phyloP scores from a whole-genome alignment of 2,888 invertebrate species.

The Hirtodrosophila cameraria region DNA sequence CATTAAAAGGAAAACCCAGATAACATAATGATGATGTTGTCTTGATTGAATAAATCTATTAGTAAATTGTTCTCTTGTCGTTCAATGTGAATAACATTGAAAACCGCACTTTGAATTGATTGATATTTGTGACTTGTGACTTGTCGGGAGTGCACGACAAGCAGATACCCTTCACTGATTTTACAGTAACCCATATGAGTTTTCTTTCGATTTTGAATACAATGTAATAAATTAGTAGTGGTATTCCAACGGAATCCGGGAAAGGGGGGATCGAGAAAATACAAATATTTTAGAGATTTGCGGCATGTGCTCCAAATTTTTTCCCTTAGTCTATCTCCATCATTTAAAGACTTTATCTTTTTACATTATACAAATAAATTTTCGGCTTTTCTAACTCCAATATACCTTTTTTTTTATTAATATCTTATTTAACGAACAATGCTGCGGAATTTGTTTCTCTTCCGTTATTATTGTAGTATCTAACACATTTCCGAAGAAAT shows the following conservation, averaged over 20 bases:
- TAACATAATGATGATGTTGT: neutral
- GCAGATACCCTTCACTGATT: neutral
- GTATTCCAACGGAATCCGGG: too few species aligned
- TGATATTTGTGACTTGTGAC: slow-evolving; percentile 24
- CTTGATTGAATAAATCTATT: slow-evolving; percentile 32
- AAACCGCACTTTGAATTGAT: slow-evolving; percentile 31
- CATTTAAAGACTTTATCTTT: too few species aligned
- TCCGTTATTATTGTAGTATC: slow-evolving; percentile 29
- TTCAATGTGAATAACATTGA: slow-evolving; percentile 11
- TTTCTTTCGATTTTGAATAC: too few species aligned
- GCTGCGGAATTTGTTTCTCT: slow-evolving; percentile 17
- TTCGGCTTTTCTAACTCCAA: too few species aligned
- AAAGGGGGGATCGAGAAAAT: too few species aligned
- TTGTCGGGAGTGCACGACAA: neutral
- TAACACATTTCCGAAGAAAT: slow-evolving; percentile 36
- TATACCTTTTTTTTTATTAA: neutral
- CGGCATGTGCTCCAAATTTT: too few species aligned
- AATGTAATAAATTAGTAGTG: too few species aligned
- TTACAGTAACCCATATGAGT: too few species aligned
- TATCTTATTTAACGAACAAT: slow-evolving; percentile 3
- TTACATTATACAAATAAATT: too few species aligned
- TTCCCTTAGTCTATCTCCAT: too few species aligned
- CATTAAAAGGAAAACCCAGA: too few species aligned
- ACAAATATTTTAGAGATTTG: too few species aligned
- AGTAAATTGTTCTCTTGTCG: slow-evolving; percentile 39